A percentile compares a stretch with the other conserved stretches of the same genome.
Evolutionary conservation across 1,140 invertebrate species (phyloP).

Genomic region (Pseudomyrmex cubaensis): DNA sequence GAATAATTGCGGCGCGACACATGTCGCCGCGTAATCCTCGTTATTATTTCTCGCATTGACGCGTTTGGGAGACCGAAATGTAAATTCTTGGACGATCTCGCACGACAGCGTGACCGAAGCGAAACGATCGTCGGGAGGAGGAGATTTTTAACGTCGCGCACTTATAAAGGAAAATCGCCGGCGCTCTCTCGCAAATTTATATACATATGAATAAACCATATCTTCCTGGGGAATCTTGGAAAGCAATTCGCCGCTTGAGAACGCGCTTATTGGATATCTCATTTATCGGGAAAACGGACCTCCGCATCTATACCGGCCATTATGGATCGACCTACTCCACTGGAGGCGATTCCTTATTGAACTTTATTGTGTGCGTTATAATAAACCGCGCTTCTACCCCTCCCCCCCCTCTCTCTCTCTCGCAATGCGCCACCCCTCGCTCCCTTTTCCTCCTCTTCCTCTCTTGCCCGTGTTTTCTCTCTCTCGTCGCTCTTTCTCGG

Average conservation of each 20-base stretch:
- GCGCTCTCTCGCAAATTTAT: conserved; percentile 26
- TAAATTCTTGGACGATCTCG: background rate
- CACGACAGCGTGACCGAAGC: too few relatives aligned
- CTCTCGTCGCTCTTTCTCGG: conserved; percentile 63
- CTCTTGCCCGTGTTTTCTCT: conserved; percentile 15
- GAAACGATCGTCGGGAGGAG: background rate
- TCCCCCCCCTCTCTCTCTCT: conserved; percentile 29
- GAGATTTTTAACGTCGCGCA: background rate
- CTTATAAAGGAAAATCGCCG: background rate
- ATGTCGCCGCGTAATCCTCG: too few relatives aligned
- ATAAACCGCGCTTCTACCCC: conserved; percentile 52
- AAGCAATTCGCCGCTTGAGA: conserved; percentile 19
- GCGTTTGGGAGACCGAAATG: background rate
- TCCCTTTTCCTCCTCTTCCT: background rate
- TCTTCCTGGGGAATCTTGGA: background rate
- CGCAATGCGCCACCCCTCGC: conserved; percentile 21
- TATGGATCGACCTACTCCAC: conserved; percentile 45
- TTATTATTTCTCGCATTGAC: background rate
- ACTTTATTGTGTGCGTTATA: conserved; percentile 63
- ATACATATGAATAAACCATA: conserved; percentile 7
- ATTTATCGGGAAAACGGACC: conserved; percentile 33
- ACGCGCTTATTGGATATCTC: conserved; percentile 11
- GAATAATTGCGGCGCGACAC: too few relatives aligned
- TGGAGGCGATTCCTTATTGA: conserved; percentile 53
- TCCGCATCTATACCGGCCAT: conserved; percentile 18